These are phyloP conservation scores for Corythornis leucogaster DNA, from an alignment of 2,797 vertebrate genomes.

Conservation along the genomic window DNA sequence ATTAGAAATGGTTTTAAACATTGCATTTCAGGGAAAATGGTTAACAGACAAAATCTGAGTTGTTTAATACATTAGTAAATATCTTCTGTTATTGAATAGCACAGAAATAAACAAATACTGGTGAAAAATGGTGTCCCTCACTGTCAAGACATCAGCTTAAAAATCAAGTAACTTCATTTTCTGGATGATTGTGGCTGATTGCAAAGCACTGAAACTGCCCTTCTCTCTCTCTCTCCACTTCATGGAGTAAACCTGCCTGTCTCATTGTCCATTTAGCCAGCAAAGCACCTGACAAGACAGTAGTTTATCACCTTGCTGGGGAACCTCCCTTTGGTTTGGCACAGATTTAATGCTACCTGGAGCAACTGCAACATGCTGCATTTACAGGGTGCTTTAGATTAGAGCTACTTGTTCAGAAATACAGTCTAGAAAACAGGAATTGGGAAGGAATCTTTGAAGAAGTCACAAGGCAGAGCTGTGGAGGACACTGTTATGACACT, in stretches of 20 bases:
- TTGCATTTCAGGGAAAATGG: neutral
- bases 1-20: neutral
- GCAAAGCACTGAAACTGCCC: neutral
- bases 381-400: neutral
- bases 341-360: neutral
- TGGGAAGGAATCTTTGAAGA: neutral
- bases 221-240: neutral
- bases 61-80: neutral
- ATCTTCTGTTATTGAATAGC: neutral
- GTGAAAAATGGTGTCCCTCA: neutral
- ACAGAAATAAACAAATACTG: neutral
- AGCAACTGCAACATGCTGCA: neutral
- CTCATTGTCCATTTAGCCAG: neutral
- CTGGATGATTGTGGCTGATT: neutral
- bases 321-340: conserved; percentile 14
- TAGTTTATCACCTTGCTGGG: neutral
- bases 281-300: neutral
- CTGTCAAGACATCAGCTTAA: neutral
- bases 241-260: neutral
- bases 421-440: neutral
- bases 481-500: neutral
- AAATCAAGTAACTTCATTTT: neutral
- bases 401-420: neutral
- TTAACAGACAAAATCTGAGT: neutral
- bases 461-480: neutral